Conservation (phyloP, 2,113 vertebrate genomes). For the Carassius carassius region DNA sequence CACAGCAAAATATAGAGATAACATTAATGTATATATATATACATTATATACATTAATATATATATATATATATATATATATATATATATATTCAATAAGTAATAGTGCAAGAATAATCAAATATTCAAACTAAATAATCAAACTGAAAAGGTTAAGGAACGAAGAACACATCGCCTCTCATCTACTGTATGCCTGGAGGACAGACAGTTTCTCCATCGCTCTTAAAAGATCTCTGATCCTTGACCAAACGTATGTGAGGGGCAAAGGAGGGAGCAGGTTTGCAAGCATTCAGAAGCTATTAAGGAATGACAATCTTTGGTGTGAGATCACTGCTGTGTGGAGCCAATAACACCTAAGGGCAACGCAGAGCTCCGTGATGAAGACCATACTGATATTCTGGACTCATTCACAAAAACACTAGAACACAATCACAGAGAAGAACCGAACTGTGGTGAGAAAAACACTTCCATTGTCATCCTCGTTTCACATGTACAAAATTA, state of each 20-base stretch:
- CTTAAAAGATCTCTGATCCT: slow-evolving; percentile 26
- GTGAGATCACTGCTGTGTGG: not conserved
- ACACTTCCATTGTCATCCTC: slow-evolving; percentile 64
- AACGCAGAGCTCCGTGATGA: slow-evolving; percentile 53
- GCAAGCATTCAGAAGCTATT: slow-evolving; percentile 67
- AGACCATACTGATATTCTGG: slow-evolving; percentile 71
- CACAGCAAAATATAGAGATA: no score
- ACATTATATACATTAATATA: no score
- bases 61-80: no score
- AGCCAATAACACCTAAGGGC: slow-evolving; percentile 70
- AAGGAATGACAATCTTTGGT: slow-evolving; percentile 56
- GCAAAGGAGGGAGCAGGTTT: slow-evolving; percentile 55
- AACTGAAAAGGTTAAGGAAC: no score
- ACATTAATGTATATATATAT: no score
- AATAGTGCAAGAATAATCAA: no score
- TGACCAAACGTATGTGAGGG: slow-evolving; percentile 16
- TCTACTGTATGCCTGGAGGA: slow-evolving; percentile 7
- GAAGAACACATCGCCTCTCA: slow-evolving; percentile 4
- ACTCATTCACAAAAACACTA: slow-evolving; percentile 64
- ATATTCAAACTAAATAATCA: no score
- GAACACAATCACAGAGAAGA: slow-evolving; percentile 64
- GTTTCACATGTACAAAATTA: not conserved
- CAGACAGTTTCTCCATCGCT: slow-evolving; percentile 21
- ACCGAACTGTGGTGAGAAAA: slow-evolving; percentile 40
- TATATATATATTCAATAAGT: no score